phyloP scores from a whole-genome alignment of 2,888 invertebrate species.

The Drosophila antonietae region DNA sequence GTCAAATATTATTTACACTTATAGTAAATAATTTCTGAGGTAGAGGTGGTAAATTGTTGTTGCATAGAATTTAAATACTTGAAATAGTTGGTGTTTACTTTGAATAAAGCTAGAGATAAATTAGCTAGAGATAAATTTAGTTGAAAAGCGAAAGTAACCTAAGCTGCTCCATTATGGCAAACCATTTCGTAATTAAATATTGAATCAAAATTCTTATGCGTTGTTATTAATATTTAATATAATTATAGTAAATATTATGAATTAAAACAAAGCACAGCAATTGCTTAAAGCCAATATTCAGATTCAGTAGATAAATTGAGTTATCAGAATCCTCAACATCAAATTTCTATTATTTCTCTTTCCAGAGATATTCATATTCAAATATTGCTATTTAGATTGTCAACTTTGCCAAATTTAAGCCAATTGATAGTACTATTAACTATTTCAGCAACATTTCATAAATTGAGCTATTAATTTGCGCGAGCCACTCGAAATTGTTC shows the following conservation, averaged over 20 bases:
- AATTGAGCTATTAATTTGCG: conserved; percentile 41
- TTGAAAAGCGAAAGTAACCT: neutral
- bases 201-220: too few relatives aligned
- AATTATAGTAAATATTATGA: neutral
- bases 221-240: neutral
- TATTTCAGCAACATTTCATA: conserved; percentile 4
- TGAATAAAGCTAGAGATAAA: neutral
- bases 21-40: neutral
- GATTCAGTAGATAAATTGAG: too few relatives aligned
- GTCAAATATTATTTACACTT: neutral
- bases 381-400: neutral
- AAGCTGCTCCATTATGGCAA: neutral
- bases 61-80: neutral
- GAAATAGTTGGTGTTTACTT: neutral
- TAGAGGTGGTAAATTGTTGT: neutral
- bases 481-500: conserved; percentile 6
- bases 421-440: neutral
- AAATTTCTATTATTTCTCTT: too few relatives aligned
- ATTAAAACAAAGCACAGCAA: too few relatives aligned
- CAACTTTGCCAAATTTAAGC: neutral
- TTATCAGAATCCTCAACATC: too few relatives aligned
- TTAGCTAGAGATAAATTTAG: neutral
- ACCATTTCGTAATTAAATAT: neutral
- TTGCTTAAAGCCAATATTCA: too few relatives aligned
- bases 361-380: neutral